These are phyloP conservation scores for Reticulitermes speratus DNA, from an alignment of 1,140 invertebrate species.

Conservation along the genomic window DNA sequence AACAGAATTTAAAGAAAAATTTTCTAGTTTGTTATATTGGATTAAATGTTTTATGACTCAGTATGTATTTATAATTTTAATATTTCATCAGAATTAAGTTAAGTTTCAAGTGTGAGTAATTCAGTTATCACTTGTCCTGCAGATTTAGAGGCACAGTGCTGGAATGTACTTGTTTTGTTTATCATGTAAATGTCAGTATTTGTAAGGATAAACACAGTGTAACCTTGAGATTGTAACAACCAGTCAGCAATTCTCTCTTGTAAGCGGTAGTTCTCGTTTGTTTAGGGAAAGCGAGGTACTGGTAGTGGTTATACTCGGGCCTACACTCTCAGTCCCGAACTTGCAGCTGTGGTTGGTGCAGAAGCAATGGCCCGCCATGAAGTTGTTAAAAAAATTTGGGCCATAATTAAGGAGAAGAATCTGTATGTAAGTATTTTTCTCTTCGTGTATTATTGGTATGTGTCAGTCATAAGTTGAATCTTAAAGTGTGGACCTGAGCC, in stretches of 20 bases:
- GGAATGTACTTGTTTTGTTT: neutral
- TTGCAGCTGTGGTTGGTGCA: constrained; percentile 81
- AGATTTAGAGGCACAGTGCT: too few relatives aligned
- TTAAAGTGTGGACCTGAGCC: too few relatives aligned
- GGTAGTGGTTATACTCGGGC: constrained; percentile 78
- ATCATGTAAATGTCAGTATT: constrained; percentile 11
- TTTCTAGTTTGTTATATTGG: too few relatives aligned
- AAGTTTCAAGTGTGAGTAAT: too few relatives aligned
- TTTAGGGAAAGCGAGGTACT: constrained; percentile 53
- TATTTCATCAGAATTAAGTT: too few relatives aligned
- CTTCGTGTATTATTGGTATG: too few relatives aligned
- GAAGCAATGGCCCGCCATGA: constrained; percentile 86
- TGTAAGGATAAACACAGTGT: constrained; percentile 25
- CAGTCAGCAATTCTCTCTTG: neutral
- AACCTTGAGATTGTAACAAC: neutral
- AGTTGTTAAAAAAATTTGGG: constrained; percentile 91
- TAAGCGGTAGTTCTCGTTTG: neutral
- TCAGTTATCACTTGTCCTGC: too few relatives aligned
- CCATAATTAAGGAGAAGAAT: constrained; percentile 88
- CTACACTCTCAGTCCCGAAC: constrained; percentile 79
- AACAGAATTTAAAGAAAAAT: too few relatives aligned
- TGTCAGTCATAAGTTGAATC: too few relatives aligned
- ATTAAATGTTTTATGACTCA: too few relatives aligned
- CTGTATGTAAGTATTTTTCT: constrained; percentile 63
- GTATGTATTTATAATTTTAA: too few relatives aligned